Percentiles rank a stretch among this genome's conserved stretches.
Evolutionary conservation across 1,140 invertebrate genomes (phyloP).

Genomic region (Drosophila arawakana): DNA sequence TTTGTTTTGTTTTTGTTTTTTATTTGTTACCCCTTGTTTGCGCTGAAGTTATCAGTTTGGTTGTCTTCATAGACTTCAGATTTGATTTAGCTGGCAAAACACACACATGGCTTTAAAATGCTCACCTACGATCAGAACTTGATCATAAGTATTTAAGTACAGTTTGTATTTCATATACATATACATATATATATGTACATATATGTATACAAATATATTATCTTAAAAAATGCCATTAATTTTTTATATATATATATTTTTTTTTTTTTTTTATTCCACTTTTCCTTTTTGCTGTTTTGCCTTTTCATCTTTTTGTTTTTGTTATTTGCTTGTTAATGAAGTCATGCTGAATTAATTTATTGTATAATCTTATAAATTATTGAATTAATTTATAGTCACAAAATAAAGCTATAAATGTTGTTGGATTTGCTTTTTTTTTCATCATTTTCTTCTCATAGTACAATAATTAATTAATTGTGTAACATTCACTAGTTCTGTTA

Average conservation of each 20-base stretch:
- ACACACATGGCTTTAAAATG: slow-evolving; percentile 70
- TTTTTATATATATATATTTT: slow-evolving; percentile 47
- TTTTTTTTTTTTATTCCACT: slow-evolving; percentile 24
- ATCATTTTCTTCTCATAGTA: slow-evolving; percentile 43
- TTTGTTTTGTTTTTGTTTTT: slow-evolving; percentile 21
- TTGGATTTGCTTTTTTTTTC: slow-evolving; percentile 43
- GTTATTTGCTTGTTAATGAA: slow-evolving; percentile 49
- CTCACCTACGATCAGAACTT: slow-evolving; percentile 45
- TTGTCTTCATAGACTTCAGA: slow-evolving; percentile 59
- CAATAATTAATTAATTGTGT: slow-evolving; percentile 55
- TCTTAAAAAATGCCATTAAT: slow-evolving; percentile 71
- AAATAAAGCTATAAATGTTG: slow-evolving; percentile 81
- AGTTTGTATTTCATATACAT: slow-evolving; percentile 24
- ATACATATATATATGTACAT: slow-evolving; percentile 13
- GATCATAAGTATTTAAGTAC: slow-evolving; percentile 36
- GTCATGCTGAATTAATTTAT: slow-evolving; percentile 73
- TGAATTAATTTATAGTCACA: slow-evolving; percentile 75
- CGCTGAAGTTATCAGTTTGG: slow-evolving; percentile 34
- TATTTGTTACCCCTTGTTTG: slow-evolving; percentile 58
- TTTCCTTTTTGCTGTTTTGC: slow-evolving; percentile 11
- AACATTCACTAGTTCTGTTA: slow-evolving; percentile 10
- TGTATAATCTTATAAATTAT: slow-evolving; percentile 73
- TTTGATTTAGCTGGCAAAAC: slow-evolving; percentile 61
- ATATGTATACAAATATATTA: slow-evolving; percentile 40
- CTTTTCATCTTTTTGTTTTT: slow-evolving; percentile 13